Conservation (phyloP, 2,797 vertebrate species). For the Stomatorhinus walkeri region DNA sequence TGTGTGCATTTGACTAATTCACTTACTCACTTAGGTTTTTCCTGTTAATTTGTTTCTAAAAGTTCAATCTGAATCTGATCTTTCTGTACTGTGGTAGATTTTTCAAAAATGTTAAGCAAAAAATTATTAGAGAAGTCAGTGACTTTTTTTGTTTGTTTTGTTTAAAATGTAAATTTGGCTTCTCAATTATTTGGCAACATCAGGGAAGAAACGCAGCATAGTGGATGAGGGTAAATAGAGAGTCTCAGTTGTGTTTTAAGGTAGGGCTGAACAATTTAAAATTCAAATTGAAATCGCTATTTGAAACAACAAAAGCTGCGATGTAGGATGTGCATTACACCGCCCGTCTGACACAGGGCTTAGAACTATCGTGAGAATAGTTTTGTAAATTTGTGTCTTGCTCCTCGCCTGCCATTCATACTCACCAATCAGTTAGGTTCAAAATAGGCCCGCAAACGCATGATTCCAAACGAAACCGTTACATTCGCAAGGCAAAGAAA, state of each 20-base stretch:
- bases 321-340: not conserved
- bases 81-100: not conserved
- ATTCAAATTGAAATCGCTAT: not conserved
- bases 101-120: not conserved
- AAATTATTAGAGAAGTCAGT: not conserved
- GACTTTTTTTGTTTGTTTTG: not conserved
- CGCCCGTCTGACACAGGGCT: not conserved
- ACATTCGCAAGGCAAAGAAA: not conserved
- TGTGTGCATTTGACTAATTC: not conserved
- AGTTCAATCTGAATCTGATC: not conserved
- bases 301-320: not conserved
- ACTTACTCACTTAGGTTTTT: not conserved
- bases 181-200: not conserved
- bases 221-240: not conserved
- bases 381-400: not conserved
- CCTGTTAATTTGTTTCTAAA: not conserved
- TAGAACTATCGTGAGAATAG: not conserved
- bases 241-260: not conserved
- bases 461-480: not conserved
- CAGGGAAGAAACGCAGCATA: not conserved
- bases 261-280: not conserved
- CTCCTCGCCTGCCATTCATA: not conserved
- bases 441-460: not conserved
- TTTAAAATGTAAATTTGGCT: not conserved
- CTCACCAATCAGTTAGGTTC: not conserved